Evolutionary conservation across 2,888 invertebrate genomes (phyloP).

Genomic region (Drosophila stalkeri): DNA sequence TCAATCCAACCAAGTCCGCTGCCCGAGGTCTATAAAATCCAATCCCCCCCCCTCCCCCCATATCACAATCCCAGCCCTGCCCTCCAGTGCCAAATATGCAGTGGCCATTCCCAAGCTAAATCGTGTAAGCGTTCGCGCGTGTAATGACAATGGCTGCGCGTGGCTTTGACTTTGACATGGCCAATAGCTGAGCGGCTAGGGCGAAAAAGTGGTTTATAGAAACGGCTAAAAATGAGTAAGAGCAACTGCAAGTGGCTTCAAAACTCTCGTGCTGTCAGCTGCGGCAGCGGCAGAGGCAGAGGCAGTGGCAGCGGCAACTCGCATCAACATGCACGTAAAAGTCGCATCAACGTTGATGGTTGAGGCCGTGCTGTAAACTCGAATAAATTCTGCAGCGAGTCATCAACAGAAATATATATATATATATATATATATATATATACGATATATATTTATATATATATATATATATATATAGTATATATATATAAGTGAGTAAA

Average conservation of each 20-base stretch:
- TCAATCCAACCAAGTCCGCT: constrained; percentile 26
- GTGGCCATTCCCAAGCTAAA: constrained; percentile 25
- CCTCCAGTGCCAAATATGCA: background rate
- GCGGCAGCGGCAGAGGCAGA: constrained; percentile 4
- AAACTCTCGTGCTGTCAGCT: constrained; percentile 22
- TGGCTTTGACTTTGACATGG: constrained; percentile 77
- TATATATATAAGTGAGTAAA: constrained; percentile 28
- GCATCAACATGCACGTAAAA: constrained; percentile 74
- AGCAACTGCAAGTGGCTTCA: constrained; percentile 33
- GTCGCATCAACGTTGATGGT: constrained; percentile 56
- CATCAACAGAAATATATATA: constrained; percentile 66
- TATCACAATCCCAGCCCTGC: background rate
- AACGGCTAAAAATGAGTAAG: background rate
- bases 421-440: constrained; percentile 42
- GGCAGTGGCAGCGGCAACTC: constrained; percentile 23
- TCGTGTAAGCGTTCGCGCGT: constrained; percentile 77
- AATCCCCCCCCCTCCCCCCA: too few relatives aligned
- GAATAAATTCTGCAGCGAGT: constrained; percentile 56
- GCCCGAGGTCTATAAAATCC: background rate
- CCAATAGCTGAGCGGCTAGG: constrained; percentile 46
- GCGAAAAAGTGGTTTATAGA: background rate
- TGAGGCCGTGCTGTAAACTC: constrained; percentile 60
- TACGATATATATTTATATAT: constrained; percentile 48
- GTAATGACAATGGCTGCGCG: constrained; percentile 74
- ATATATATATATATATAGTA: constrained; percentile 46